phyloP scores from a whole-genome alignment of 2,113 vertebrate species.

The Onychorhynchus coronatus region DNA sequence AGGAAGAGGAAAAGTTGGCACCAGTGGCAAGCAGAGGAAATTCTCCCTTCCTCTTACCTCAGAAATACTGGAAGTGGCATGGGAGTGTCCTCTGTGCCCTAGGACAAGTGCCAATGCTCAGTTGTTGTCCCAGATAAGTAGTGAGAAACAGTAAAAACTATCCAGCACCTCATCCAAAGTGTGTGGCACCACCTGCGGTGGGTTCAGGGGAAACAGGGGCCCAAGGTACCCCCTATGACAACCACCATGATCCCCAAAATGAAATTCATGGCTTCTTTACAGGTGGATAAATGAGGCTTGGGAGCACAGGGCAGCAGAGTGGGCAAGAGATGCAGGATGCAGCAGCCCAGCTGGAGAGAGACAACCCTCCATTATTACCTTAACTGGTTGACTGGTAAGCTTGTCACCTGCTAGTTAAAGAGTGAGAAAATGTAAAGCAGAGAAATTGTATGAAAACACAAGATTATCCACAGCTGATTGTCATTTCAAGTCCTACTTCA shows the following conservation, averaged over 20 bases:
- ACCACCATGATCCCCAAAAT: accelerated
- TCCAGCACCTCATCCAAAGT: not conserved
- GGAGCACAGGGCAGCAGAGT: not conserved
- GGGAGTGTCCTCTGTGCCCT: not conserved
- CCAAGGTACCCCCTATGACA: not conserved
- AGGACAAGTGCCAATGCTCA: not conserved
- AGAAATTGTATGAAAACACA: not conserved
- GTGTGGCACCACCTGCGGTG: not conserved
- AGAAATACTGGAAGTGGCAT: not conserved
- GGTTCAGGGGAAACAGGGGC: not conserved
- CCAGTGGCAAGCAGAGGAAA: not conserved
- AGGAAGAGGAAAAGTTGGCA: not conserved
- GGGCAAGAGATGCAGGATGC: not conserved
- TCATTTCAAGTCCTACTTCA: not conserved
- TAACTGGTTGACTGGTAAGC: not conserved
- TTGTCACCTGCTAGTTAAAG: not conserved
- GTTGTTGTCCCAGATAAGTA: not conserved
- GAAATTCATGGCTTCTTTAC: not conserved
- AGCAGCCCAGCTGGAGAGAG: not conserved
- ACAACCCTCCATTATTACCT: accelerated
- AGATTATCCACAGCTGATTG: not conserved
- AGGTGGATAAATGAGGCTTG: not conserved
- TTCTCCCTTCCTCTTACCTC: not conserved
- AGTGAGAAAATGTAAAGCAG: not conserved
- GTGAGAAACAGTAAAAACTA: not conserved